Conservation (phyloP, 2,888 invertebrate genomes). For the Geophilus truncorum region DNA sequence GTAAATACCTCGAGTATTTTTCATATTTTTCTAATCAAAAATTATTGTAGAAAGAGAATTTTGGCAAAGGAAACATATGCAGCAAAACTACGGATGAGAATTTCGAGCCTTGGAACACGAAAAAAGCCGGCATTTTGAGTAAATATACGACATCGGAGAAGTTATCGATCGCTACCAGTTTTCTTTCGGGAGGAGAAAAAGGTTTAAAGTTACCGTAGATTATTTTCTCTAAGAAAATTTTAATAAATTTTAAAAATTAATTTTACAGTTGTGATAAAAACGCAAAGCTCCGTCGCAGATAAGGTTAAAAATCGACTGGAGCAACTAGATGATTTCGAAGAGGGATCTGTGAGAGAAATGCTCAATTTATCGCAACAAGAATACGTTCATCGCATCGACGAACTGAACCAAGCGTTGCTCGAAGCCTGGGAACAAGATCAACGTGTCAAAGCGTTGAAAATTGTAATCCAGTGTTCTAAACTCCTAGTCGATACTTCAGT, state of each 20-base stretch:
- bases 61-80: constrained; percentile 29
- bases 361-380: constrained; percentile 88
- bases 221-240: constrained; percentile 44
- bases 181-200: constrained; percentile 73
- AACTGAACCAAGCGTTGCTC: constrained; percentile 83
- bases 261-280: constrained; percentile 65
- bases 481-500: constrained; percentile 81
- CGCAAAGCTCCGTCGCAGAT: constrained; percentile 72
- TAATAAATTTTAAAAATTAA: constrained; percentile 34
- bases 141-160: constrained; percentile 92
- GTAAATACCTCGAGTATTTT: neutral
- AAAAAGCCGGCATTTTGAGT: constrained; percentile 70
- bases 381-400: constrained; percentile 79
- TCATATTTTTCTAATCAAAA: neutral
- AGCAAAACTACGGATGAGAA: constrained; percentile 47
- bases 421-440: constrained; percentile 93
- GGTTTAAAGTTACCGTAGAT: too few species aligned
- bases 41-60: constrained; percentile 34
- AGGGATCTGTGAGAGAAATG: constrained; percentile 77
- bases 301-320: constrained; percentile 86
- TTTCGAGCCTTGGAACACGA: constrained; percentile 71
- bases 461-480: constrained; percentile 95
- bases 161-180: constrained; percentile 83
- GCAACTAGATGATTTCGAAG: constrained; percentile 91
- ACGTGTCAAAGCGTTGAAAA: constrained; percentile 90